These are phyloP conservation scores for Orbicella faveolata DNA, from an alignment of 64 coral and sea anemone species.

Conservation along the genomic window DNA sequence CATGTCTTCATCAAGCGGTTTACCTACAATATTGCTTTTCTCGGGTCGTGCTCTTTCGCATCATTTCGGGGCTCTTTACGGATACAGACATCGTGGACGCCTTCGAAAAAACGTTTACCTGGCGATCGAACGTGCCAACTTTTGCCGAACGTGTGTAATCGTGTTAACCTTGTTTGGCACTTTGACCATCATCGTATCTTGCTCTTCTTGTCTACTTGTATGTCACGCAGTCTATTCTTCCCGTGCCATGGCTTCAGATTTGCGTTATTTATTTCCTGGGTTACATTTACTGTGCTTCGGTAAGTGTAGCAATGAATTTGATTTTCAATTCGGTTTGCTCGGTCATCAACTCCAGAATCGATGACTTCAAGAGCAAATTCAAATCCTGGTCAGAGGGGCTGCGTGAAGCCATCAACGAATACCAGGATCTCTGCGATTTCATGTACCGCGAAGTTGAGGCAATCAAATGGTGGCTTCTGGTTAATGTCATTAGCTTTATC, in stretches of 20 bases:
- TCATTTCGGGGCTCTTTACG: slow-evolving; percentile 39
- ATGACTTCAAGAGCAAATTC: slow-evolving; percentile 24
- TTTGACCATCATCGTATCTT: slow-evolving; percentile 25
- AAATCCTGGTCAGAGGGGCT: slow-evolving; percentile 11
- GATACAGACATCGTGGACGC: not conserved
- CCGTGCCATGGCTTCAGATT: slow-evolving; percentile 39
- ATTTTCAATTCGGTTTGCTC: slow-evolving; percentile 30
- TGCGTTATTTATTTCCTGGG: slow-evolving; percentile 27
- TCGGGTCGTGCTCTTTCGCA: slow-evolving; percentile 24
- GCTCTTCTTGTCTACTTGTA: slow-evolving; percentile 13
- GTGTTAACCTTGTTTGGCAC: slow-evolving; percentile 10
- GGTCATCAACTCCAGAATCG: slow-evolving; percentile 3
- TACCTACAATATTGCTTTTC: slow-evolving; percentile 44
- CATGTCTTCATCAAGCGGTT: slow-evolving; percentile 46
- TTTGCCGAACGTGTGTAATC: slow-evolving; percentile 33
- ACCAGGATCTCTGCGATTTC: slow-evolving; percentile 30
- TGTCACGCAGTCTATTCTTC: slow-evolving; percentile 30
- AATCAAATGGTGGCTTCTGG: slow-evolving; percentile 52
- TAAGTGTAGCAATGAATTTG: slow-evolving; percentile 32
- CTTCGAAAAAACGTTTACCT: slow-evolving; percentile 17
- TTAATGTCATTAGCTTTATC: slow-evolving; percentile 32
- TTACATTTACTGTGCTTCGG: slow-evolving; percentile 26
- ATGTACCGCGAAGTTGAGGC: slow-evolving; percentile 29
- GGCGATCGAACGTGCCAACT: slow-evolving; percentile 33
- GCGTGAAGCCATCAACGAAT: slow-evolving; percentile 13